A percentile compares a stretch with the other conserved stretches of the same genome.
phyloP scores from a whole-genome alignment of 2,113 vertebrate genomes.

The Pelobates fuscus region DNA sequence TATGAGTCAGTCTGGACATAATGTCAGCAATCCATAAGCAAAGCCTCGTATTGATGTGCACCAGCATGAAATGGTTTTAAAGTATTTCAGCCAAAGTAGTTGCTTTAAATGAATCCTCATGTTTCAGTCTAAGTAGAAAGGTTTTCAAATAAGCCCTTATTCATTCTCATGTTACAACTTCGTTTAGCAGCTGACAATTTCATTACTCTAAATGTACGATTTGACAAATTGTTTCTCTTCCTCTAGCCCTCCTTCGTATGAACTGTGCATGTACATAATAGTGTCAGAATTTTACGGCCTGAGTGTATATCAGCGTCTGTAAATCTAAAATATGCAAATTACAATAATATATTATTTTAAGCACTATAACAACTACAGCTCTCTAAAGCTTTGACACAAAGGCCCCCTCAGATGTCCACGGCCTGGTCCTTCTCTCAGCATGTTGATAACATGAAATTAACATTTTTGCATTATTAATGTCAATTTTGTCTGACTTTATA shows the following conservation, averaged over 20 bases:
- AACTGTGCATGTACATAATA: not conserved
- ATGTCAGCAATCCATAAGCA: not conserved
- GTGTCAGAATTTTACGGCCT: conserved; percentile 4
- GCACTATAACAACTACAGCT: no score
- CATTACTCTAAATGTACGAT: conserved; percentile 31
- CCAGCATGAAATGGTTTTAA: conserved; percentile 1
- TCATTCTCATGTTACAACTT: conserved; percentile 40
- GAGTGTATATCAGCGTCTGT: not conserved
- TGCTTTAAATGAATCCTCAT: conserved; percentile 27
- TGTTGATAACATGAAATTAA: no score
- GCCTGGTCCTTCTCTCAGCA: no score
- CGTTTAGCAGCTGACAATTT: conserved; percentile 39
- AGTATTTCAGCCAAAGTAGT: not conserved
- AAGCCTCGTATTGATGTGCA: conserved; percentile 11
- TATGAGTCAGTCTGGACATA: conserved; percentile 7
- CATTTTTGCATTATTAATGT: no score
- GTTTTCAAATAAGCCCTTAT: conserved; percentile 34
- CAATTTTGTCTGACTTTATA: no score
- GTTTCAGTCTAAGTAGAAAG: conserved; percentile 27
- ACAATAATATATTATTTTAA: not conserved
- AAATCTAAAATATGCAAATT: not conserved
- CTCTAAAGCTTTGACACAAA: no score
- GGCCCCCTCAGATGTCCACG: no score
- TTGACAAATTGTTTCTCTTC: conserved; percentile 27
- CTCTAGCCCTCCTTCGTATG: not conserved